phyloP scores from a whole-genome alignment of 2,113 vertebrate species.

The Cyphomyrus plagiostoma region DNA sequence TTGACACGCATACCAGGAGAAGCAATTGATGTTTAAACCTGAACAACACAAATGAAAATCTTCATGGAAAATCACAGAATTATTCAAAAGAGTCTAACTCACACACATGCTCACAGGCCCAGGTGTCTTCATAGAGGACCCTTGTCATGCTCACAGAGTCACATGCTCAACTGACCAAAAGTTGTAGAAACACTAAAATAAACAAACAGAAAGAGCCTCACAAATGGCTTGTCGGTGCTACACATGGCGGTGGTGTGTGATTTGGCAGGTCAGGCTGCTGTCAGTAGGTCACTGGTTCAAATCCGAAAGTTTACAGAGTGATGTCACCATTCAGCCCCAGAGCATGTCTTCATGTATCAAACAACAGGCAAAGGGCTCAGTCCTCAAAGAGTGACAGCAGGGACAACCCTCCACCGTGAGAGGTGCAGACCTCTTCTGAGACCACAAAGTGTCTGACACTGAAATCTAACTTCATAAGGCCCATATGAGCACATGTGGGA shows the following conservation, averaged over 20 bases:
- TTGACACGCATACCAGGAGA: conserved; percentile 84
- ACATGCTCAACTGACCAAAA: background rate
- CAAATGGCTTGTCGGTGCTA: background rate
- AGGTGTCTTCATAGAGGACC: no score
- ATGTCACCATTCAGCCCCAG: background rate
- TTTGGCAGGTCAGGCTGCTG: background rate
- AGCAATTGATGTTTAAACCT: conserved; percentile 43
- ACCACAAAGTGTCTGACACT: background rate
- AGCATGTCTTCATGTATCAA: background rate
- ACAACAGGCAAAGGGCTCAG: background rate
- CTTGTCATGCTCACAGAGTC: background rate
- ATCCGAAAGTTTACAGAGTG: background rate
- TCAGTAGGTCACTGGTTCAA: background rate
- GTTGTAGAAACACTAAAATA: background rate
- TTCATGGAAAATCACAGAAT: background rate
- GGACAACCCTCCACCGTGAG: background rate
- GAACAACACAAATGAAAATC: background rate
- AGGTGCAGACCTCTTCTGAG: background rate
- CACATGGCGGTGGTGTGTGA: no score
- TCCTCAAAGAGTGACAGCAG: background rate
- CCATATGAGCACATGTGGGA: background rate
- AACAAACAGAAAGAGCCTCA: background rate
- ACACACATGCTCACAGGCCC: no score
- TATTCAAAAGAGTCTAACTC: no score
- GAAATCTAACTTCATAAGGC: background rate